Percentiles rank a stretch among this genome's conserved stretches.
Conservation (phyloP, 2,113 vertebrate species). For the Neodontobutis hainanensis region DNA sequence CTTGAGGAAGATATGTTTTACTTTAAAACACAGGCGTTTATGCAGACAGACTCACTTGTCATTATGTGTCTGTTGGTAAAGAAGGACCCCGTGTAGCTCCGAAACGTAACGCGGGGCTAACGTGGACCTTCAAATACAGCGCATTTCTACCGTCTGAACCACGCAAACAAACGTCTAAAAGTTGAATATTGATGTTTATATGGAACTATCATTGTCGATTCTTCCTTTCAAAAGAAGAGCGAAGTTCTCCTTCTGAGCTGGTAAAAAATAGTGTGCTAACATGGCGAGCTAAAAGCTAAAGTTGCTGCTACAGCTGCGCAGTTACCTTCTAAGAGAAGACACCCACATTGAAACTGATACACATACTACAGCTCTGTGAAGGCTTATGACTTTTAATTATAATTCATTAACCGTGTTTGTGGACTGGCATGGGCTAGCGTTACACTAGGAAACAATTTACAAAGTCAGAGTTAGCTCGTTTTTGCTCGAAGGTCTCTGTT, state of each 20-base stretch:
- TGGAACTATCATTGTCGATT: constrained; percentile 25
- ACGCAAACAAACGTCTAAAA: constrained; percentile 15
- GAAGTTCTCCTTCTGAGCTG: constrained; percentile 38
- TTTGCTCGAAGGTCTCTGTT: no score
- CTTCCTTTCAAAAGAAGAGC: constrained; percentile 41
- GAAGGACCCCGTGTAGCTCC: constrained; percentile 54
- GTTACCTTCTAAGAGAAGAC: constrained; percentile 48
- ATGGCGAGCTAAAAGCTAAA: constrained; percentile 52
- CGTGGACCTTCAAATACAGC: constrained; percentile 37
- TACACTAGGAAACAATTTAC: neutral
- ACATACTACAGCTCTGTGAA: neutral
- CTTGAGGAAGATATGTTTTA: neutral
- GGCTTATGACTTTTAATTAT: neutral
- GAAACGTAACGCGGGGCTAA: constrained; percentile 62
- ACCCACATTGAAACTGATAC: constrained; percentile 1
- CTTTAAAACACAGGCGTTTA: constrained; percentile 27
- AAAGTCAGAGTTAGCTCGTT: neutral
- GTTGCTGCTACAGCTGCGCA: constrained; percentile 47
- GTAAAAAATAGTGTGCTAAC: constrained; percentile 55
- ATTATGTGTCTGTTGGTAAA: constrained; percentile 25
- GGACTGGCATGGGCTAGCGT: constrained; percentile 36
- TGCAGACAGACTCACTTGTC: constrained; percentile 23
- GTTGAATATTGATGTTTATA: constrained; percentile 9
- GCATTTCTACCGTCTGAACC: constrained; percentile 11
- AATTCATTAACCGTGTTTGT: neutral